Base-by-base conservation (phyloP, 2,113 vertebrate species). In the Anguilla rostrata region DNA sequence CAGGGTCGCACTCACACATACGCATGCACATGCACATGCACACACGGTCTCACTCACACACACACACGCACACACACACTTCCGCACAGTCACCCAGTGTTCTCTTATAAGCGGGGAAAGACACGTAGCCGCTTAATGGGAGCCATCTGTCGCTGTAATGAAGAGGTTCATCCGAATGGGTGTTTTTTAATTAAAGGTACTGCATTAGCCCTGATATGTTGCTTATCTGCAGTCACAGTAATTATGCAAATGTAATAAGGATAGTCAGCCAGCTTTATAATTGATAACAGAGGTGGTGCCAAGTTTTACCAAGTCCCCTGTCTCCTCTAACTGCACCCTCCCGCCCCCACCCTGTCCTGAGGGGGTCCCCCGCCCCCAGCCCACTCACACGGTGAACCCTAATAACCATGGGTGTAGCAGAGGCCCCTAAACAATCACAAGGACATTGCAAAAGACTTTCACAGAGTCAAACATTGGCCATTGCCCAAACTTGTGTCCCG, bases 191-290 rank as follows among this genome's bases (percentile, higher is more conserved):
- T 95, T 94, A 94, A 96, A 94, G 92, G 89, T 90, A 91, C 93
- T 94, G 93, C 93, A 96, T 96, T 96, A 95, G 93, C 93, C 91
- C 88, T 94, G 95, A 95, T 95, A 93, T 91, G 94, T 89, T 91
- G 93, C 93, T 95, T 95, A 95, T 95, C 94, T 93, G 94, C 91
- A 90, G 90, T 86, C 88, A 89, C 91, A 87, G 87, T 95, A 93
- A 95, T 96, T 95, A 96, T 95, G 94, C 95, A 95, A 95, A 96
- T 96, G 92, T 84, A 82, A 93, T 94, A 94, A 94, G 93, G 94
- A 93, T 92, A 71, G 91, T 93, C 87, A 90, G 89, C 91, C 90
- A 81, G 92, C 85, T 90, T 86, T 89, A 86, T 91, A 90, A 85
- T 94, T 94, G 94, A 94, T 93, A 93, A 95, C 87, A 83, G 87